phyloP scores from a whole-genome alignment of 2,113 vertebrate genomes.

The Channa argus region DNA sequence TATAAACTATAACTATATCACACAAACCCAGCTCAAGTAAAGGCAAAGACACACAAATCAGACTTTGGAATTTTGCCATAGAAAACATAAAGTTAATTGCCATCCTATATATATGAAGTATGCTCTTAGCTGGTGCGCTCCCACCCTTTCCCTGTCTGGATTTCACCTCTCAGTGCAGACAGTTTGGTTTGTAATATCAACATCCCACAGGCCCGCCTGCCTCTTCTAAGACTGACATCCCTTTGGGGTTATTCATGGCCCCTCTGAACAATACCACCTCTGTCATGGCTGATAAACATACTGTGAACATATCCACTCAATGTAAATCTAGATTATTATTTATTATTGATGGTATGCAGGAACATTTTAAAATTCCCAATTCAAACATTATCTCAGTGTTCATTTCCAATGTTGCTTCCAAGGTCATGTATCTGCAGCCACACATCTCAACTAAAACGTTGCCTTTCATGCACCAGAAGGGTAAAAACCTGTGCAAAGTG shows the following conservation, averaged over 20 bases:
- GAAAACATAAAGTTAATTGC: constrained; percentile 70
- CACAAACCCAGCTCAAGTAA: constrained; percentile 42
- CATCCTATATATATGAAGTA: constrained; percentile 53
- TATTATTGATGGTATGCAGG: constrained; percentile 10
- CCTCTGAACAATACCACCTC: constrained; percentile 26
- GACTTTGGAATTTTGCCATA: constrained; percentile 67
- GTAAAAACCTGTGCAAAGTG: constrained; percentile 22
- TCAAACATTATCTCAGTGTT: constrained; percentile 12
- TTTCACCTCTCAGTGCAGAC: constrained; percentile 58
- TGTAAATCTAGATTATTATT: constrained; percentile 47
- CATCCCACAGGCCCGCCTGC: constrained; percentile 55
- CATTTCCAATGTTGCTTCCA: background rate
- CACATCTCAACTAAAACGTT: constrained; percentile 13
- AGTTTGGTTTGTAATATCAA: constrained; percentile 59
- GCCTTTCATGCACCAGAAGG: background rate
- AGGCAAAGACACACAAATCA: constrained; percentile 58
- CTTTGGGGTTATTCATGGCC: constrained; percentile 59
- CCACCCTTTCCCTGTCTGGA: constrained; percentile 59
- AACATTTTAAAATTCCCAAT: background rate
- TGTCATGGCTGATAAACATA: constrained; percentile 65
- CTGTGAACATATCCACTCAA: constrained; percentile 54
- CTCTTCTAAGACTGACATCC: constrained; percentile 59
- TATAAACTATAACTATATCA: constrained; percentile 65
- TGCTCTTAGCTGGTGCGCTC: constrained; percentile 55
- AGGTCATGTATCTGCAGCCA: background rate